Conservation (phyloP, 2,113 vertebrate species). For the Riparia riparia region DNA sequence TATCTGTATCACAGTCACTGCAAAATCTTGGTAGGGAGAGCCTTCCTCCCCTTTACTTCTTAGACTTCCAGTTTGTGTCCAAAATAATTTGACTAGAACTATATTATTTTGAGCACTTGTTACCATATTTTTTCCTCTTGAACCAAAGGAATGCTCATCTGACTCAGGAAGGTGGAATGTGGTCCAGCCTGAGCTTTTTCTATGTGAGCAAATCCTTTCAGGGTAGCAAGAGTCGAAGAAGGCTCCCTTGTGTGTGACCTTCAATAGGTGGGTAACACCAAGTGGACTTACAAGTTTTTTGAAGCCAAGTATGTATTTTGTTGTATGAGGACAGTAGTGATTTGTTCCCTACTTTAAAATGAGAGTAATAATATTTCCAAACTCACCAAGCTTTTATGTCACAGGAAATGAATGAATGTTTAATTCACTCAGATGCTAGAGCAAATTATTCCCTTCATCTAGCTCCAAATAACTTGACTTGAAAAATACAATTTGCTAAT, state of each 20-base stretch:
- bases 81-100: background rate
- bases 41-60: background rate
- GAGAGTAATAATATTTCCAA: background rate
- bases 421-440: background rate
- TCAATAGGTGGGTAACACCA: background rate
- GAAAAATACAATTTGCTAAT: background rate
- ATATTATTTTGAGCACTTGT: background rate
- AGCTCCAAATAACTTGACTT: background rate
- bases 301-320: background rate
- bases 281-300: background rate
- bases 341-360: background rate
- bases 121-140: background rate
- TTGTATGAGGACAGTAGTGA: background rate
- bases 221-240: background rate
- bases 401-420: background rate
- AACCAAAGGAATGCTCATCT: background rate
- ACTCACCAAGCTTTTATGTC: background rate
- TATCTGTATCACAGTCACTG: background rate
- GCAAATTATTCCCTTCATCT: background rate
- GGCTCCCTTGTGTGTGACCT: background rate
- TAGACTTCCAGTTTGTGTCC: background rate
- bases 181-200: background rate
- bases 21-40: background rate
- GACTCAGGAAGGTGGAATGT: background rate
- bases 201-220: background rate